These are phyloP conservation scores for Camelus bactrianus DNA, from an alignment of 2,113 vertebrate genomes.

Conservation along the genomic window DNA sequence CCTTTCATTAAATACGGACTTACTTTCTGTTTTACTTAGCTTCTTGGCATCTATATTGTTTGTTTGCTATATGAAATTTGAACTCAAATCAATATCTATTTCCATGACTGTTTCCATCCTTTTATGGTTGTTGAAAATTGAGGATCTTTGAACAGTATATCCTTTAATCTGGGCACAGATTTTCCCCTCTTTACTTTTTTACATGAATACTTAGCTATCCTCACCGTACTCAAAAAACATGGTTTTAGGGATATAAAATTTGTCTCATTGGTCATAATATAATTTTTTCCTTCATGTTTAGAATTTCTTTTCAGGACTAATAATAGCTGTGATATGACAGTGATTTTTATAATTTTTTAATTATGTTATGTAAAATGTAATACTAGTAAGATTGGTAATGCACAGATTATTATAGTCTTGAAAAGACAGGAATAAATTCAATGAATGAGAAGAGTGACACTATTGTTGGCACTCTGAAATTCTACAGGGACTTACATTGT, in stretches of 20 bases:
- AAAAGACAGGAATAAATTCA: constrained; percentile 73
- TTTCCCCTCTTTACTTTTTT: background rate
- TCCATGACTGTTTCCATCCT: background rate
- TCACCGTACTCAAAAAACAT: constrained; percentile 25
- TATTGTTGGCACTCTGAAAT: constrained; percentile 71
- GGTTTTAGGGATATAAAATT: constrained; percentile 52
- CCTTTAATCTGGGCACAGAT: constrained; percentile 64
- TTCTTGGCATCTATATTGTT: constrained; percentile 30
- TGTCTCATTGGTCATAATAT: background rate
- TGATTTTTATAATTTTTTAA: constrained; percentile 72
- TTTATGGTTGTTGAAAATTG: constrained; percentile 50
- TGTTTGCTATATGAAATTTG: constrained; percentile 34
- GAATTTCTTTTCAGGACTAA: constrained; percentile 52
- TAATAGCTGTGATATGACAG: constrained; percentile 51
- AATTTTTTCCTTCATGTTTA: constrained; percentile 58
- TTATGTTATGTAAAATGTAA: constrained; percentile 55
- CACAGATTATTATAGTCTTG: constrained; percentile 63
- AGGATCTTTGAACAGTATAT: constrained; percentile 24
- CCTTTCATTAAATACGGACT: background rate
- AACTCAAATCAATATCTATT: constrained; percentile 31
- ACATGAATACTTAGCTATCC: background rate
- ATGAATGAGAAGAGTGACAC: constrained; percentile 68
- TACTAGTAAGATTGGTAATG: background rate
- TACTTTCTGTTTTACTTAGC: constrained; percentile 33
- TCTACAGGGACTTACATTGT: constrained; percentile 69